Percentiles rank a stretch among this genome's conserved stretches.
phyloP scores from a whole-genome alignment of 2,797 vertebrate species.

The Enteromius trimaculatus region DNA sequence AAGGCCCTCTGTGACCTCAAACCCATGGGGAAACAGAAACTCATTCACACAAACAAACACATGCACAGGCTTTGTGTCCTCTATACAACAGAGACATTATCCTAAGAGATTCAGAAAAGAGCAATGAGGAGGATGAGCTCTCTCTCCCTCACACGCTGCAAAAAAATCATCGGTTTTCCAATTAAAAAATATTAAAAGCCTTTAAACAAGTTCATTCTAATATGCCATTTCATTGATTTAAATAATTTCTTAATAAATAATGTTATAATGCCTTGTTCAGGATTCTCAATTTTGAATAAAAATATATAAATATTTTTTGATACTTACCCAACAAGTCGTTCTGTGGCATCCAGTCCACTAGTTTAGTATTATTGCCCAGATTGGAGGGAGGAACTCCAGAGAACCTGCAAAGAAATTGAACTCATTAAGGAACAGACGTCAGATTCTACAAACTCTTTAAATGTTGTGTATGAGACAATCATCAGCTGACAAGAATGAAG shows the following conservation, averaged over 20 bases:
- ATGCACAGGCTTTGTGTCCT: constrained; percentile 47
- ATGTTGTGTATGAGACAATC: background rate
- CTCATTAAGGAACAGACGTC: background rate
- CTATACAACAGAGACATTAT: constrained; percentile 52
- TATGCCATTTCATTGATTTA: background rate
- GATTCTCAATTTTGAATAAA: too few relatives aligned
- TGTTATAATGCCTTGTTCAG: background rate
- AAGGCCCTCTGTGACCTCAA: constrained; percentile 40
- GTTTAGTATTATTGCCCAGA: constrained; percentile 96
- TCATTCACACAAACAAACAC: constrained; percentile 45
- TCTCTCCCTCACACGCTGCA: constrained; percentile 8
- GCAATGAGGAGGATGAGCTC: constrained; percentile 21
- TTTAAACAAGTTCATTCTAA: background rate
- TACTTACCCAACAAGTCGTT: constrained; percentile 95
- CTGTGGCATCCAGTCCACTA: constrained; percentile 98
- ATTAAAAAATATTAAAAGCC: background rate
- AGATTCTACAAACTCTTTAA: background rate
- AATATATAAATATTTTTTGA: background rate
- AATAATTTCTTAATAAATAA: background rate
- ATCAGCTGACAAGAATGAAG: background rate
- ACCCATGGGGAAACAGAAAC: constrained; percentile 32
- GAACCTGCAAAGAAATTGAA: constrained; percentile 79
- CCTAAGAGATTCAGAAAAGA: constrained; percentile 15
- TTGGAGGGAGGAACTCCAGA: constrained; percentile 92
- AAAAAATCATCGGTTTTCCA: background rate